Percentiles rank a stretch among this genome's conserved stretches.
These are phyloP conservation scores for Zaprionus inermis DNA, from an alignment of 1,140 invertebrate genomes.

Conservation along the genomic window DNA sequence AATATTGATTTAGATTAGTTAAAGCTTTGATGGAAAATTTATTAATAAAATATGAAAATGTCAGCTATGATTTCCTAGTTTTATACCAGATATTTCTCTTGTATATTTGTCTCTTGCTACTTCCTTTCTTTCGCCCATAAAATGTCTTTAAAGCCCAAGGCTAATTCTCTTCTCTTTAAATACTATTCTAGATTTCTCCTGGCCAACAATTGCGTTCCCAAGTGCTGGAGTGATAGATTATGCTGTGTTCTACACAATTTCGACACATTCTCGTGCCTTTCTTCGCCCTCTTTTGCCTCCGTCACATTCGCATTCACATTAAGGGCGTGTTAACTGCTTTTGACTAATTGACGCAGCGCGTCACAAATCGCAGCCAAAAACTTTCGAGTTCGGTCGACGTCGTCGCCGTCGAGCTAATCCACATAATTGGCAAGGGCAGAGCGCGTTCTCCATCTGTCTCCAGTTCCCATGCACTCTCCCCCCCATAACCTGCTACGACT, in stretches of 20 bases:
- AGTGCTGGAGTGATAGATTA: slow-evolving; percentile 40
- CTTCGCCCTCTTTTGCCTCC: not conserved
- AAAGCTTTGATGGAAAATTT: too few species aligned
- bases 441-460: not conserved
- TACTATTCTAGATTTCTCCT: not conserved
- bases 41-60: too few species aligned
- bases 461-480: too few species aligned
- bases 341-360: slow-evolving; percentile 59
- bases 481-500: not conserved
- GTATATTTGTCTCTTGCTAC: too few species aligned
- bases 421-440: slow-evolving; percentile 38
- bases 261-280: slow-evolving; percentile 15
- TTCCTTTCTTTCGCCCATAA: too few species aligned
- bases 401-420: slow-evolving; percentile 39
- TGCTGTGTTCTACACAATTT: slow-evolving; percentile 26
- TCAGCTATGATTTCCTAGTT: too few species aligned
- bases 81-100: too few species aligned
- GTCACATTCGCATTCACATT: slow-evolving; percentile 21
- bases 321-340: slow-evolving; percentile 52
- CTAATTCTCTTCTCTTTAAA: not conserved
- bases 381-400: slow-evolving; percentile 25
- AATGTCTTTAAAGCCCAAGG: not conserved
- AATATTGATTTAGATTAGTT: too few species aligned
- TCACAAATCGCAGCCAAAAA: slow-evolving; percentile 51
- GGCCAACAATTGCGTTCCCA: not conserved